Base-by-base conservation (phyloP, 2,797 vertebrate genomes). In the Hypotaenidia philippensis region DNA sequence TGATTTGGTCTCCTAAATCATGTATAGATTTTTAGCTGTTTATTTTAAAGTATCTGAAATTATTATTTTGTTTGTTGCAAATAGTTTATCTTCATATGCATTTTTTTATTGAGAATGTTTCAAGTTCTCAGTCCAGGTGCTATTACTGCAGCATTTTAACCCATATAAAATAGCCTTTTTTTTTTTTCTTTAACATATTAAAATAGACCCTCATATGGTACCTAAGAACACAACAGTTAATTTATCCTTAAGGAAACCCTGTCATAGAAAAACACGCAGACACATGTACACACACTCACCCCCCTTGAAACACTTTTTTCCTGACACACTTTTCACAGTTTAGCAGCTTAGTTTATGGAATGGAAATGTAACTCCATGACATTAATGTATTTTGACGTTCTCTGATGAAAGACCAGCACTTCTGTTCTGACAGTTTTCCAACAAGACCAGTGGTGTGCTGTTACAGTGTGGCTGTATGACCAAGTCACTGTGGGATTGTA, bases 351-450 rank as follows among this genome's bases (percentile, higher is more conserved):
- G 13, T 60, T 78, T 75, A 25, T 27, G 14, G 19, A 86, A 63
- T 31, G 12, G 65, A 78, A 57, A 45, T 18, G 23, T 34, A 56
- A 19, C 29, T 86, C 71, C 31, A 19, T 75, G 63, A 93, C 64
- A 79, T 72, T 55, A 61, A 92, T 61, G 38, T 65, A 52, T 83
- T 84, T 87, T 93, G 77, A 41, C 83, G 72, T 61, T 55, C 8
- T 55, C 45, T 53, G 65, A 61, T 0, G 7, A 78, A 83, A 88
- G 55, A 68, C 52, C 36, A 50, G 55, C 41, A 41, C 20, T 57
- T 86, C 41, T 65, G 26, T 55, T 65, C 38, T 2, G 27, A 78
- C 50, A 86, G 25, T 57, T 45, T 34, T 79, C 55, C 3, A 4
- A 49, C 31, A 77, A 59, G 70, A 77, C 3, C 10, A 32, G 50